These are phyloP conservation scores for Oryzaephilus surinamensis DNA, from an alignment of 1,140 invertebrate species.

Conservation along the genomic window DNA sequence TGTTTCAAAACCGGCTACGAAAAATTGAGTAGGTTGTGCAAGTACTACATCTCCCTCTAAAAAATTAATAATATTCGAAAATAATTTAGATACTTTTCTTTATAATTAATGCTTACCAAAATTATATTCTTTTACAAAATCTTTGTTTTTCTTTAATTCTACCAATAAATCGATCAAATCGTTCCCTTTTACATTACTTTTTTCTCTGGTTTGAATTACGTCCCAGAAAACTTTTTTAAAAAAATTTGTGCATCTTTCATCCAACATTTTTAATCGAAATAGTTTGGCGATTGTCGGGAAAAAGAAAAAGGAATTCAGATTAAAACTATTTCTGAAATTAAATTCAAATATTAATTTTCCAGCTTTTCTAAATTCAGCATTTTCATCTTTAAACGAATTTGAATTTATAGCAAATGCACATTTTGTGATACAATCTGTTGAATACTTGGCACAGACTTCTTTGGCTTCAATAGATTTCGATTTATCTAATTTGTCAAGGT, in stretches of 20 bases:
- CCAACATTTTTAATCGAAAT: conserved; percentile 16
- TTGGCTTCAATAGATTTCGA: conserved; percentile 15
- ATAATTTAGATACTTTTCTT: background rate
- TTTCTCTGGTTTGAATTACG: conserved; percentile 13
- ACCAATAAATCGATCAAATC: conserved; percentile 22
- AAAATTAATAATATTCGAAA: background rate
- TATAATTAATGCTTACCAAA: conserved; percentile 35
- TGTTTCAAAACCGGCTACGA: conserved; percentile 50
- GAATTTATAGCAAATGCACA: conserved; percentile 36
- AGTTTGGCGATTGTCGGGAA: conserved; percentile 10
- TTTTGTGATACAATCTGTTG: conserved; percentile 43
- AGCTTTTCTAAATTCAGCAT: conserved; percentile 31
- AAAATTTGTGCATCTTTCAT: conserved; percentile 9
- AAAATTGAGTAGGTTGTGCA: conserved; percentile 47
- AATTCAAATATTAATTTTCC: conserved; percentile 14
- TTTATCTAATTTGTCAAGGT: conserved; percentile 10
- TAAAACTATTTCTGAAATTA: conserved; percentile 7
- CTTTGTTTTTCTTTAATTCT: conserved; percentile 12
- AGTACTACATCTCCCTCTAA: conserved; percentile 39
- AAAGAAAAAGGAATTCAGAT: conserved; percentile 17
- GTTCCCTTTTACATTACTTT: conserved; percentile 7
- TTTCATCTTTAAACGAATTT: conserved; percentile 31
- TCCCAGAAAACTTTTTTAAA: conserved; percentile 12
- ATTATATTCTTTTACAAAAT: conserved; percentile 3
- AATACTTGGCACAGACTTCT: conserved; percentile 31